Conservation (phyloP, 2,888 invertebrate genomes). For the Tipula helvola region DNA sequence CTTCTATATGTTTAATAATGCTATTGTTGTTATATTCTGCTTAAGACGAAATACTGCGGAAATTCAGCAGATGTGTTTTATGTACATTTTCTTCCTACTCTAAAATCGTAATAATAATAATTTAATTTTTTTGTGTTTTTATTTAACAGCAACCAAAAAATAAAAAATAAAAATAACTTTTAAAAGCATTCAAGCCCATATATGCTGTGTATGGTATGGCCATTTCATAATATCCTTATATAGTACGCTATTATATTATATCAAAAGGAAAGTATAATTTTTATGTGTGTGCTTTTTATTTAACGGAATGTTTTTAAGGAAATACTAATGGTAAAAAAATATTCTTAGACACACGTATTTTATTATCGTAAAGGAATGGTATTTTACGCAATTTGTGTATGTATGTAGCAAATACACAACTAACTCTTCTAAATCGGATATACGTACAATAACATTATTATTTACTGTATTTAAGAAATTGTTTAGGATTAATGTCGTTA, state of each 20-base stretch:
- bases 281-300: background rate
- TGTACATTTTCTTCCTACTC: background rate
- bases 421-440: background rate
- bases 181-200: background rate
- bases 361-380: background rate
- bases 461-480: background rate
- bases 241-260: background rate
- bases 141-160: background rate
- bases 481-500: constrained; percentile 4
- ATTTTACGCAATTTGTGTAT: background rate
- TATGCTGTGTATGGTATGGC: background rate
- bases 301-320: background rate
- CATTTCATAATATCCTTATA: background rate
- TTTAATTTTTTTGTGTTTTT: background rate
- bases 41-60: background rate
- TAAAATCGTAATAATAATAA: background rate
- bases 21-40: background rate
- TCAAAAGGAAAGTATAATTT: background rate
- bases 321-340: background rate
- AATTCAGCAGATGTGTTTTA: background rate
- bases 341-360: background rate
- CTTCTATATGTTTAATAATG: background rate
- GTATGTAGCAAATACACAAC: background rate
- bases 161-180: background rate
- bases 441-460: background rate